Conservation (phyloP, 2,888 invertebrate genomes). For the Brachypterus glaber region DNA sequence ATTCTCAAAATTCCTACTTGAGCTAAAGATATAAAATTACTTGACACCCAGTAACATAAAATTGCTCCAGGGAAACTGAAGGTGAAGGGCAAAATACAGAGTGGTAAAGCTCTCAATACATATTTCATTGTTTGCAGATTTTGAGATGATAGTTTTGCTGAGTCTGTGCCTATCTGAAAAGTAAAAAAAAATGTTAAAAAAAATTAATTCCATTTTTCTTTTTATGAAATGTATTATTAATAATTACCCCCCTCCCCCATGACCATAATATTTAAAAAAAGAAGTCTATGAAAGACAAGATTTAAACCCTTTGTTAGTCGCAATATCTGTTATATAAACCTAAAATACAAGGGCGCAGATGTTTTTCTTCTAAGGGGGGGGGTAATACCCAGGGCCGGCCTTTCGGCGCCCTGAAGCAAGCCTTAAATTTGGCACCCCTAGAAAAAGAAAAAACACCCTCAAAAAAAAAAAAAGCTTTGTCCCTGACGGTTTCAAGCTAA, state of each 20-base stretch:
- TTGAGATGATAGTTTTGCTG: slow-evolving; percentile 53
- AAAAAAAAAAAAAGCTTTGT: too few relatives aligned
- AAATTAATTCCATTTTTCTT: not conserved
- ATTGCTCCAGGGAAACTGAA: slow-evolving; percentile 83
- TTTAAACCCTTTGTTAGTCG: not conserved
- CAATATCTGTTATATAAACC: too few relatives aligned
- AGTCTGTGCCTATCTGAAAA: slow-evolving; percentile 63
- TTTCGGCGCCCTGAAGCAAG: too few relatives aligned
- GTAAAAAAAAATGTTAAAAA: slow-evolving; percentile 9
- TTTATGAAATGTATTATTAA: not conserved
- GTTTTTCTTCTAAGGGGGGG: too few relatives aligned
- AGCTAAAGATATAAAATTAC: slow-evolving; percentile 72
- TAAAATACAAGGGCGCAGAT: too few relatives aligned
- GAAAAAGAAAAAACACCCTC: too few relatives aligned
- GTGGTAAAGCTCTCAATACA: slow-evolving; percentile 63
- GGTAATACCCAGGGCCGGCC: too few relatives aligned
- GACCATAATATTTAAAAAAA: not conserved
- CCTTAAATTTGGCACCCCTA: too few relatives aligned
- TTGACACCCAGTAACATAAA: slow-evolving; percentile 81
- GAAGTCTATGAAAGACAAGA: not conserved
- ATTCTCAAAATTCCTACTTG: slow-evolving; percentile 73
- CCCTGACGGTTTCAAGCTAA: too few relatives aligned
- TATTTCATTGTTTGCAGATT: slow-evolving; percentile 66
- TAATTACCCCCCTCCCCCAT: too few relatives aligned
- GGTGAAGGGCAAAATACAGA: slow-evolving; percentile 74